Conservation (phyloP, 2,113 vertebrate species). For the Callopanchax toddi region DNA sequence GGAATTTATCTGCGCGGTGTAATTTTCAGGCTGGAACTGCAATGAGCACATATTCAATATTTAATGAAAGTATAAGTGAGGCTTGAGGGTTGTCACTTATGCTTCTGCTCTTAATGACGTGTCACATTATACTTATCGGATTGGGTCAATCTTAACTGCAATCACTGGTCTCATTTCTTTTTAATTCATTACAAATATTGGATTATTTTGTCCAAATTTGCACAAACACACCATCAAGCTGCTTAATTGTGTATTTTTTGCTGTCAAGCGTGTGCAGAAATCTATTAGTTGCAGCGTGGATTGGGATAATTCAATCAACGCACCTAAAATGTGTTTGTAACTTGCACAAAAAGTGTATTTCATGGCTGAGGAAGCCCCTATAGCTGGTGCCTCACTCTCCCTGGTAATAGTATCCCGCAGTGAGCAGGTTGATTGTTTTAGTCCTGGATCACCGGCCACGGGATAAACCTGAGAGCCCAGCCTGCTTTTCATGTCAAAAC, state of each 20-base stretch:
- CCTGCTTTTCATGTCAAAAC: conserved; percentile 83
- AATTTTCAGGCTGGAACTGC: conserved; percentile 69
- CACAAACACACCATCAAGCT: conserved; percentile 39
- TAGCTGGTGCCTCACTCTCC: conserved; percentile 62
- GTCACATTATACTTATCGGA: conserved; percentile 72
- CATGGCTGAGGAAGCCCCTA: conserved; percentile 67
- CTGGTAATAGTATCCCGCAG: conserved; percentile 82
- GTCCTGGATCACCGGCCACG: conserved; percentile 81
- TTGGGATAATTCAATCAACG: conserved; percentile 72
- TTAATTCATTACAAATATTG: conserved; percentile 65
- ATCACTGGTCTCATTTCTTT: conserved; percentile 57
- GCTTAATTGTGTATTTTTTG: conserved; percentile 16
- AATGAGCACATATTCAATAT: conserved; percentile 71
- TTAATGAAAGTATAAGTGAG: conserved; percentile 76
- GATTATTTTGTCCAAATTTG: conserved; percentile 44
- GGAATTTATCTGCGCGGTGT: conserved; percentile 72
- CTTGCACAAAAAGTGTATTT: conserved; percentile 62
- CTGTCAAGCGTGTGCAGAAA: conserved; percentile 37
- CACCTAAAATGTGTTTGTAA: conserved; percentile 62
- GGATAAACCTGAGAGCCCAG: conserved; percentile 80
- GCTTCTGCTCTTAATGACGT: conserved; percentile 66
- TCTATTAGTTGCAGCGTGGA: conserved; percentile 45
- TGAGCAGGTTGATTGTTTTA: conserved; percentile 82
- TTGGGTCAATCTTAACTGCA: conserved; percentile 64
- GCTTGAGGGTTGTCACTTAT: conserved; percentile 76